Conservation (phyloP, 30 jellyfish, hydroid and myxozoan genomes). For the Phacellophora camtschatica region DNA sequence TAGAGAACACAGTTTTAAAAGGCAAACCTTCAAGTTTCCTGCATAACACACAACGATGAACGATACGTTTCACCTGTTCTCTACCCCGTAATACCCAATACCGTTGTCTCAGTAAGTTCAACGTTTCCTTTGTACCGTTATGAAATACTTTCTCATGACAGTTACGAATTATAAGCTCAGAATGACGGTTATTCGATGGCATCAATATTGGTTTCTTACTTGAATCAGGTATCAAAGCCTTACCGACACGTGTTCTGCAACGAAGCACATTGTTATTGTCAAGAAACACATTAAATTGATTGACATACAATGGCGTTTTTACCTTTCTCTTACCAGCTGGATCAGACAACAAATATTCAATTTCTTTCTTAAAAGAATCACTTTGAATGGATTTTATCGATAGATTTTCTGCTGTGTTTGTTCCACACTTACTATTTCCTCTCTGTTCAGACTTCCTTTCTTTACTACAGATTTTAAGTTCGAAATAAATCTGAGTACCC, state of each 20-base stretch:
- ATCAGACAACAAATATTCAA: background rate
- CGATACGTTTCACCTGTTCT: background rate
- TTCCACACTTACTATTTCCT: background rate
- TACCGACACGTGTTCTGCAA: background rate
- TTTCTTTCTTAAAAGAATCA: background rate
- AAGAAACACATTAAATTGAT: background rate
- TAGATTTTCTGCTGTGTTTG: background rate
- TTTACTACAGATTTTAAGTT: background rate
- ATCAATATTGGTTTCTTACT: background rate
- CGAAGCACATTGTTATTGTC: background rate
- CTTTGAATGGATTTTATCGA: background rate
- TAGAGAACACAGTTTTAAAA: background rate
- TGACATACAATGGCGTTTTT: background rate
- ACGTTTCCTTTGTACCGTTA: constrained; percentile 9
- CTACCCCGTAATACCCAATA: constrained; percentile 24
- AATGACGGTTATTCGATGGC: background rate
- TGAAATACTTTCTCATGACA: background rate
- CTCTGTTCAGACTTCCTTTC: background rate
- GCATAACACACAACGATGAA: constrained; percentile 12
- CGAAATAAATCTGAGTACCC: background rate
- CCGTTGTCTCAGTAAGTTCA: background rate
- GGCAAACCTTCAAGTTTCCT: constrained; percentile 9
- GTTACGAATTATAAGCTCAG: background rate
- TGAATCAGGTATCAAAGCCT: background rate
- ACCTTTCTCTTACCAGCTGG: background rate